Evolutionary conservation across 2,113 vertebrate species (phyloP), one percentile per base, ranked within the genome.

Genomic region (Zingel zingel): DNA sequence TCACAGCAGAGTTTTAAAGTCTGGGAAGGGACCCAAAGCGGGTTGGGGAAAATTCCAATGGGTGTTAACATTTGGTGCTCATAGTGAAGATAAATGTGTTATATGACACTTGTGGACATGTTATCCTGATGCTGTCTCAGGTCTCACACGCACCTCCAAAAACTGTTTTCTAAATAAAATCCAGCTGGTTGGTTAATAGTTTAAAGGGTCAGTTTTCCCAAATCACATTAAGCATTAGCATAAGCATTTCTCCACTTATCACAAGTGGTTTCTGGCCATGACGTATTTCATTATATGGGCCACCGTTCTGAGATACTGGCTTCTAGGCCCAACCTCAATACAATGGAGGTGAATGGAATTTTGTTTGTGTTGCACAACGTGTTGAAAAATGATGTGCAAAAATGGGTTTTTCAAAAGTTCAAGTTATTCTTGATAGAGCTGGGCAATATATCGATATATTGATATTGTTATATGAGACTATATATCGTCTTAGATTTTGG

Each of bases 1-100:
- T 79, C n/a, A 13, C 74, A 57, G 51, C 47, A 36, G 21, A 6
- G 6, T 54, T 63, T 67, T 63, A 43, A 54, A 57, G 64, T 69
- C 36, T 83, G 72, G 81, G 19, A 85, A 66, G 6, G 19, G 27
- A 45, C 36, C 68, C 19, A 77, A 15, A 65, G 4, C 7, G 15
- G 14, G 19, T 61, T 66, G 73, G 61, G 53, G 21, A 61, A 58
- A 48, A 43, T 69, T 78, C 48, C 81, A 84, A 54, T 36, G 57
- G 23, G 4, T 68, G 80, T 83, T 43, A 51, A 39, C 62, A 74
- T 64, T 47, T 51, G 25, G 69, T 76, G 61, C 43, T 84, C 67
- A 57, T 23, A 54, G 64, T 82, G 21, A 57, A 73, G 82, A 81
- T 74, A 68, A 80, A 81, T 77, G 14, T 2, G 14, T 57, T 43